phyloP scores from a whole-genome alignment of 2,113 vertebrate genomes.

The Nycticebus coucang region DNA sequence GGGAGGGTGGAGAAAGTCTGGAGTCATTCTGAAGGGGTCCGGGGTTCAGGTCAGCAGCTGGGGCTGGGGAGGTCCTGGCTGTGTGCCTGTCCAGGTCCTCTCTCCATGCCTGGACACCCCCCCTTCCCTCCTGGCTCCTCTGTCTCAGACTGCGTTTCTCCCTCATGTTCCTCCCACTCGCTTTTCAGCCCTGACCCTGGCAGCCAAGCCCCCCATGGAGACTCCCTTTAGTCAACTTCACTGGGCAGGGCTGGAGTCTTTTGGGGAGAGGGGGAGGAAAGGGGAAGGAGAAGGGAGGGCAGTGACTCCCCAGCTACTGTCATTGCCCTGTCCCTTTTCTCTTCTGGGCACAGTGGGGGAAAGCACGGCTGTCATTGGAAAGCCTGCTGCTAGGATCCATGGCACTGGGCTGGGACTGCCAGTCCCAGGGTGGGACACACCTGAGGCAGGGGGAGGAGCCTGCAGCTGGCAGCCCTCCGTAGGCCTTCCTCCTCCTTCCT shows the following conservation, averaged over 20 bases:
- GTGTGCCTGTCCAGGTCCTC: too few relatives aligned
- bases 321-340: neutral
- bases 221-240: neutral
- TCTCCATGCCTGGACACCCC: neutral
- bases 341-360: neutral
- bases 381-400: neutral
- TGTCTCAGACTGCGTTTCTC: neutral
- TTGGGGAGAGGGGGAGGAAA: too few relatives aligned
- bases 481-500: neutral
- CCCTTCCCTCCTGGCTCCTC: too few relatives aligned
- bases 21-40: neutral
- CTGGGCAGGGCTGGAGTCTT: neutral
- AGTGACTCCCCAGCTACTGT: neutral
- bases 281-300: neutral
- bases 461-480: too few relatives aligned
- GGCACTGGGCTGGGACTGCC: too few relatives aligned
- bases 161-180: neutral
- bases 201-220: neutral
- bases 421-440: neutral
- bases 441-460: too few relatives aligned
- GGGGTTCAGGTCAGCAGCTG: too few relatives aligned
- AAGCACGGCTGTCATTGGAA: neutral
- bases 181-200: neutral
- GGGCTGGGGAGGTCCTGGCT: too few relatives aligned
- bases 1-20: neutral